Percentiles rank a stretch among this genome's conserved stretches.
These are phyloP conservation scores for Elegia similella DNA, from an alignment of 2,888 invertebrate species.

Conservation along the genomic window DNA sequence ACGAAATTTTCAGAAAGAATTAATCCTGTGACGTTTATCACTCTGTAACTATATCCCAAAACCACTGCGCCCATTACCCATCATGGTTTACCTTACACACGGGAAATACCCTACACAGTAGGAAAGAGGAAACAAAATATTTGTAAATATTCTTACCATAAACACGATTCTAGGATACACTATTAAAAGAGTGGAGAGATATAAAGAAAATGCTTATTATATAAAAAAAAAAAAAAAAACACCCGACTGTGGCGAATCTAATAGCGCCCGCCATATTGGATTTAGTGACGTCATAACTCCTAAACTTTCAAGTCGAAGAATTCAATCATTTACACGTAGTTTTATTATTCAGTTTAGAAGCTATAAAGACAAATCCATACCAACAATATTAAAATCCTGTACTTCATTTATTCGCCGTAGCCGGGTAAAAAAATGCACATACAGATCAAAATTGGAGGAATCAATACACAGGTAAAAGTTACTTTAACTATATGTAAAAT, in stretches of 20 bases:
- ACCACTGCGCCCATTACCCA: neutral
- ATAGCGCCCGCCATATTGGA: neutral
- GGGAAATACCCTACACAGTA: constrained; percentile 52
- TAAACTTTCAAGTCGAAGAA: neutral
- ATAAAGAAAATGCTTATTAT: constrained; percentile 22
- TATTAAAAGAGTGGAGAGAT: constrained; percentile 19
- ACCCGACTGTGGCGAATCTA: neutral
- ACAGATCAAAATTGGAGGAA: constrained; percentile 38
- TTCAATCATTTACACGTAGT: neutral
- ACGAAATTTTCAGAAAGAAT: no score
- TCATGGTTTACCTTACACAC: constrained; percentile 23
- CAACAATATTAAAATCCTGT: neutral
- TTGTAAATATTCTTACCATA: constrained; percentile 17
- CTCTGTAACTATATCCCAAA: no score
- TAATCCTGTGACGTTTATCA: no score
- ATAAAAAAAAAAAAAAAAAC: constrained; percentile 17
- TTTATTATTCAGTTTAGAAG: constrained; percentile 19
- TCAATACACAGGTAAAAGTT: constrained; percentile 22
- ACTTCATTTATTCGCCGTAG: neutral
- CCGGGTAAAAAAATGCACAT: constrained; percentile 30
- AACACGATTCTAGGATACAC: constrained; percentile 16
- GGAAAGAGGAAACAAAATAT: constrained; percentile 45
- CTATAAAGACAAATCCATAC: neutral
- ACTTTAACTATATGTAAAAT: constrained; percentile 20
- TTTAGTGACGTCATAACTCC: neutral